Evolutionary conservation across 53 echinoderm and acorn worm genomes (phyloP), one percentile per base, ranked within the genome.

Genomic region (Echinarachnius parma): DNA sequence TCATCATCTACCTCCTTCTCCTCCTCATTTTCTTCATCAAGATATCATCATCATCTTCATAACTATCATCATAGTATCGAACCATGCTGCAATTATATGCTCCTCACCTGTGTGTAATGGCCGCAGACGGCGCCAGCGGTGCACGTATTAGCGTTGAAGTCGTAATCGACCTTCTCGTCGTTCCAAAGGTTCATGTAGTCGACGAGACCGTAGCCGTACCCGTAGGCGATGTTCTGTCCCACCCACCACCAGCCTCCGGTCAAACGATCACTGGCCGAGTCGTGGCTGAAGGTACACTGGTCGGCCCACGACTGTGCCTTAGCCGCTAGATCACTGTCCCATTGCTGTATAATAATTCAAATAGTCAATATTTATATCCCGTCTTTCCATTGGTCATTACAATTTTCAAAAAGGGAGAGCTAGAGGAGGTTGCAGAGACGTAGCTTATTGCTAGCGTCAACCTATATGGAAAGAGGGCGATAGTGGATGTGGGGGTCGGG

Each of bases 241-340:
- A 66, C 67, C 67, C 67, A 66, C 48, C 30, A 66, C 48, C 49
- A 66, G 0, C 28, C 28, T 9, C 28, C 29, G 5, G 49, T 49
- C 21, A 28, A 16, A 18, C 67, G 48, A 31, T 66, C 49, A 1
- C 5, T 15, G 20, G 48, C 28, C 10, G 48, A 28, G 50, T 66
- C 49, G 49, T 49, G 67, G 31, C 31, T 66, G 50, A 48, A 66
- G 5, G 67, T 49, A 31, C 67, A 66, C 29, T 48, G 67, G 16
- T 66, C 67, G 3, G 67, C 67, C 67, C 50, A 66, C 2, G 67
- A 25, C 5, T 66, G 67, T 19, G 67, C 67, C 48, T 25, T 66
- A 18, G 31, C 27, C 31, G 67, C 67, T 29, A 66, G 8, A 1
- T 66, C 49, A 8, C 26, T 11, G 50, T 66, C 49, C 67, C 67